A percentile compares a stretch with the other conserved stretches of the same genome.
phyloP scores from a whole-genome alignment of 2,113 vertebrate genomes.

The Panthera leo region DNA sequence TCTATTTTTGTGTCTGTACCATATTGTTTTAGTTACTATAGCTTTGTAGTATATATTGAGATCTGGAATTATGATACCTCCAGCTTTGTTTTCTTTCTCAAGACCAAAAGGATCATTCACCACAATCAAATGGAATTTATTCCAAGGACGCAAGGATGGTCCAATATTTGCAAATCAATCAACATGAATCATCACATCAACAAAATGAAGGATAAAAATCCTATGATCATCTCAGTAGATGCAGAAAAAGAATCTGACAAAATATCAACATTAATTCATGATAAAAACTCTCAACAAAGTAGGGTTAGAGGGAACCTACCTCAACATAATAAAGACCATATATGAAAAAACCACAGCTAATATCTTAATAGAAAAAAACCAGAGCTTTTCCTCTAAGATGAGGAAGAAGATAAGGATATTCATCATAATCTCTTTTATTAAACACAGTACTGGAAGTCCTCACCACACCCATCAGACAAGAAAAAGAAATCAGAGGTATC shows the following conservation, averaged over 20 bases:
- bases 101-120: not conserved
- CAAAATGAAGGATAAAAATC: not conserved
- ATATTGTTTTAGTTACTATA: not conserved
- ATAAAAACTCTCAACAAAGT: not conserved
- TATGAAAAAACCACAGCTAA: not conserved
- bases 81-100: not conserved
- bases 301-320: not conserved
- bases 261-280: not conserved
- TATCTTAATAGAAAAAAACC: not conserved
- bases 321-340: not conserved
- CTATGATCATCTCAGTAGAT: not conserved
- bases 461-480: not conserved
- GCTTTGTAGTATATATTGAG: not conserved
- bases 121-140: not conserved
- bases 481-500: not conserved
- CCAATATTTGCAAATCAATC: not conserved
- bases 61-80: not conserved
- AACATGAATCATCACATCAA: not conserved
- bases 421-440: not conserved
- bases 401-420: not conserved
- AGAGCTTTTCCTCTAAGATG: not conserved
- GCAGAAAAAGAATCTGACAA: not conserved
- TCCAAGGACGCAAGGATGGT: not conserved
- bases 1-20: not conserved
- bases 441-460: not conserved